Base-by-base conservation (phyloP, 2,888 invertebrate genomes). In the Minunthozetes semirufus region DNA sequence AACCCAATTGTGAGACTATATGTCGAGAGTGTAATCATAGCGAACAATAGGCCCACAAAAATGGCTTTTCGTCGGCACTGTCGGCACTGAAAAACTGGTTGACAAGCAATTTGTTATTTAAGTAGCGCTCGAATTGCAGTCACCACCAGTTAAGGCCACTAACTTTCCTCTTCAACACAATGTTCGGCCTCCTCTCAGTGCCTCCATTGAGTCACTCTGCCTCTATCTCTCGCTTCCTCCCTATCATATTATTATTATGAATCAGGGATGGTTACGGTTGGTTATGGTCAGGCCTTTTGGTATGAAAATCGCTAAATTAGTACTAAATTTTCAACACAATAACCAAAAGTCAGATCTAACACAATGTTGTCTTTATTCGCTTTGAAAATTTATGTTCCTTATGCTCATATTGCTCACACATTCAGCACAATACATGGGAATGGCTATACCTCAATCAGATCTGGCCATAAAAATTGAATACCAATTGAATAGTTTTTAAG, bases 51-150 rank as follows among this genome's bases (percentile, higher is more conserved):
- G 53, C 27, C 50, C 19, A 19, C 27, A 17, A 27, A 61, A 61
- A 61, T 61, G 61, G 61, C 61, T 22, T 61, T 61, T 61, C 11
- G 56, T n/a, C n/a, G n/a, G n/a, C n/a, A n/a, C n/a, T n/a, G 61
- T 53, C 63, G 59, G 50, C n/a, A 50, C 50, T 50, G 50, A 50
- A 19, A n/a, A 50, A 42, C 53, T 59, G 19, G 70, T 17, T 42
- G 63, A 76, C 29, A 38, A 61, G 38, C 33, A 72, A 70, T 48
- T 75, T 76, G 63, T 71, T 71, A 53, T 19, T 33, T 48, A 70
- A 25, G 61, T 61, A 61, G 61, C 27, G 29, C 61, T 75, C 72
- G 22, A 68, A 25, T 27, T 48, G 59, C 27, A 33, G 48, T 27
- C 70, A 70, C 48, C 33, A 33, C 33, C 22, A 50, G 50, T 50